Evolutionary conservation across 1,140 invertebrate species (phyloP), one percentile per base, ranked within the genome.

Genomic region (Myzus persicae): DNA sequence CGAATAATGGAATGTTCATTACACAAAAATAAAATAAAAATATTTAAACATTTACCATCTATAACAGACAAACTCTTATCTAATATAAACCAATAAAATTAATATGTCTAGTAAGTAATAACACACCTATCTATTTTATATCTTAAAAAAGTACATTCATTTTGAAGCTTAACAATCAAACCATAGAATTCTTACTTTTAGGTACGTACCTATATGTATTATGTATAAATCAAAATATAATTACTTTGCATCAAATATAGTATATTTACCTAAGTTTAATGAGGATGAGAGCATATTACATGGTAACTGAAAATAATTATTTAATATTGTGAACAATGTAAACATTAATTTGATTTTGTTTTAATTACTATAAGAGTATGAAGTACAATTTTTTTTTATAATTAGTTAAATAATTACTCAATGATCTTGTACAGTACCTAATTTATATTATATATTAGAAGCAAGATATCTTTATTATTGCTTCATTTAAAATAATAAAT

Each of bases 401-500:
- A 81, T 26, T 36, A 44, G 0, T 38, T 40, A 42, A 46, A 40
- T 18, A 91, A 92, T 46, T 36, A 40, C 20, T 91, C 9, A 36
- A 92, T 38, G 82, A 26, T 6, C 26, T 92, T 46, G 36, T 38
- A 91, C 36, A 92, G 67, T 38, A 1, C 24, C 91, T 93, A 92
- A 38, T 51, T 92, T 24, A 84, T 92, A 31, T 93, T 42, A n/a
- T n/a, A n/a, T 84, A 85, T 93, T 93, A 42, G 14, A 48, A 26
- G 46, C 40, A 93, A 93, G 24, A 90, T 26, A 91, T 36, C 7
- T 26, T 84, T 36, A n/a, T 44, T 24, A 84, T 85, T 89, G 82
- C 54, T 48, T 38, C 42, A 91, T 85, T 96, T 98, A 99, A 95
- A 99, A 99, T 51, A 99, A 96, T 46, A 99, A 95, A 96, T 99